Percentiles rank a stretch among this genome's conserved stretches.
These are phyloP conservation scores for Drosophila micromelanica DNA, from an alignment of 1,140 invertebrate species.

Conservation along the genomic window DNA sequence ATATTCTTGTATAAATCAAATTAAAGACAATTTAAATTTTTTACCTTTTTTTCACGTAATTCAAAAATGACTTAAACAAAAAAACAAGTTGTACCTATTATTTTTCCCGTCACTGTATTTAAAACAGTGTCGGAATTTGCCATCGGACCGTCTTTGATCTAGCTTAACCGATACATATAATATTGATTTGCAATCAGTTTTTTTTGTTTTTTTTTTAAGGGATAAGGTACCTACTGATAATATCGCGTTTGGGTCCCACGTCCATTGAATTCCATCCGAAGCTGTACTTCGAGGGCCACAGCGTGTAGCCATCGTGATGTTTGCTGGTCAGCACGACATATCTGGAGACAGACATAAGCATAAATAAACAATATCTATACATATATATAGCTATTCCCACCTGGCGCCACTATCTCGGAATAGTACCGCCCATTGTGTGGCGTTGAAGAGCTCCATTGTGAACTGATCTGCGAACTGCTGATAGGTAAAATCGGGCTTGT, in stretches of 20 bases:
- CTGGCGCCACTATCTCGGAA: constrained; percentile 91
- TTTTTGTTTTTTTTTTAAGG: no score
- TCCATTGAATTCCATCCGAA: constrained; percentile 96
- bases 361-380: constrained; percentile 8
- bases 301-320: constrained; percentile 96
- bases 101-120: no score
- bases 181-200: no score
- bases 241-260: constrained; percentile 92
- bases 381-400: constrained; percentile 82
- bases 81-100: no score
- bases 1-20: no score
- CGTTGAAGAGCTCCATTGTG: constrained; percentile 92
- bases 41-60: no score
- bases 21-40: no score
- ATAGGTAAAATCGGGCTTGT: constrained; percentile 92
- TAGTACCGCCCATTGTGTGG: constrained; percentile 90
- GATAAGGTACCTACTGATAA: constrained; percentile 86
- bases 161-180: no score
- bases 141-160: no score
- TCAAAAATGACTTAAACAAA: no score
- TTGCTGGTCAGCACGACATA: constrained; percentile 96
- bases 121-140: no score
- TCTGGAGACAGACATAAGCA: constrained; percentile 81
- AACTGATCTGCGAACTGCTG: constrained; percentile 94
- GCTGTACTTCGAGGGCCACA: constrained; percentile 94